phyloP scores from a whole-genome alignment of 2,797 vertebrate genomes.

The Mycteria americana region DNA sequence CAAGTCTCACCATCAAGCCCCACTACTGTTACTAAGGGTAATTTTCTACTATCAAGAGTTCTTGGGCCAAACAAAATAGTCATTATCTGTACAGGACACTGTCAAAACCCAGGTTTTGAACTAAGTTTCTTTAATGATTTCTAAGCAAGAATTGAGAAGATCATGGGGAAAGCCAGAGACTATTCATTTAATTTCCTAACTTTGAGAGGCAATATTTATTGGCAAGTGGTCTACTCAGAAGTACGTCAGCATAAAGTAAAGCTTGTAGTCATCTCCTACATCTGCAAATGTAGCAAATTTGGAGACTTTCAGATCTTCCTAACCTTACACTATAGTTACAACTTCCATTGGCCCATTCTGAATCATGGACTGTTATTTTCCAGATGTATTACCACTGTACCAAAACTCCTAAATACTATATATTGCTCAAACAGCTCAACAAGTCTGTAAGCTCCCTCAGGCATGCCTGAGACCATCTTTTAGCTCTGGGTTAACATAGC shows the following conservation, averaged over 20 bases:
- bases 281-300: neutral
- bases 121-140: neutral
- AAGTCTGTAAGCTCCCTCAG: neutral
- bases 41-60: neutral
- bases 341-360: neutral
- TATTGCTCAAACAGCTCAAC: neutral
- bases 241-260: neutral
- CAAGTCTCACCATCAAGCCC: neutral
- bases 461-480: neutral
- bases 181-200: neutral
- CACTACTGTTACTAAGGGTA: neutral
- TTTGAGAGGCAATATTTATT: neutral
- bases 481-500: neutral
- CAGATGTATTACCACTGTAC: neutral
- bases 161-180: neutral
- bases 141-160: neutral
- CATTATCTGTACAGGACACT: neutral
- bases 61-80: neutral
- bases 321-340: neutral
- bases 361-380: neutral
- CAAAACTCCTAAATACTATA: neutral
- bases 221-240: neutral
- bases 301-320: neutral
- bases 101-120: neutral
- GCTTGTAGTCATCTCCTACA: neutral